Percentiles rank a stretch among this genome's conserved stretches.
Conservation (phyloP, 2,113 vertebrate species). For the Vidua chalybeata region DNA sequence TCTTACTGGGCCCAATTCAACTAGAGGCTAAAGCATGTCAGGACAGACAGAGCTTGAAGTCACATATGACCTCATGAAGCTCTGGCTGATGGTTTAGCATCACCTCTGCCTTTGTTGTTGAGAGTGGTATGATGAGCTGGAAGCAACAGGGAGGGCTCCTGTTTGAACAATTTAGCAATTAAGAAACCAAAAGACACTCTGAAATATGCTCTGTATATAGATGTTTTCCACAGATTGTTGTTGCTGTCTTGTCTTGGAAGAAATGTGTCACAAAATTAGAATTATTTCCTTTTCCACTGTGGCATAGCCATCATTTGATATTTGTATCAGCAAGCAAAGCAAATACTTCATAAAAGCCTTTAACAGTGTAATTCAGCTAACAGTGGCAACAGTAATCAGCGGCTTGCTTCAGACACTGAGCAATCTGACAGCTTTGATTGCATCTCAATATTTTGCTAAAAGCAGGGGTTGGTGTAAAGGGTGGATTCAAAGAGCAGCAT, state of each 20-base stretch:
- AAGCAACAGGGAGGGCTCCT: neutral
- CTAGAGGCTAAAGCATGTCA: neutral
- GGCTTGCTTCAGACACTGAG: slow-evolving; percentile 23
- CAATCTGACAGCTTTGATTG: slow-evolving; percentile 48
- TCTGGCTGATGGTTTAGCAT: neutral
- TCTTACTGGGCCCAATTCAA: fast-evolving
- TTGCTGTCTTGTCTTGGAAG: slow-evolving; percentile 2
- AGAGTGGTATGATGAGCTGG: neutral
- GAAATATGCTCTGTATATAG: neutral
- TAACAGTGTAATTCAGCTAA: slow-evolving; percentile 51
- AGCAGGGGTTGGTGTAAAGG: slow-evolving; percentile 29
- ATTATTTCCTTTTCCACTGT: neutral
- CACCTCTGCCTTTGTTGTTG: neutral
- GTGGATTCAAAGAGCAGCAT: neutral
- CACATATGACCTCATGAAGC: neutral
- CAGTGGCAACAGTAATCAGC: slow-evolving; percentile 38
- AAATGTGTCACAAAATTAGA: neutral
- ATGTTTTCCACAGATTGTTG: neutral
- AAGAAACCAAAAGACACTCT: neutral
- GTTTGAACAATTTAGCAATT: slow-evolving; percentile 12
- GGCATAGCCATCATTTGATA: slow-evolving; percentile 17
- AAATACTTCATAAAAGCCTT: slow-evolving; percentile 44
- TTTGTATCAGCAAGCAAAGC: slow-evolving; percentile 34
- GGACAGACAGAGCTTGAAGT: neutral
- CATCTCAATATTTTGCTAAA: slow-evolving; percentile 54